Evolutionary conservation across 2,888 invertebrate genomes (phyloP).

Genomic region (Orthosia gothica): DNA sequence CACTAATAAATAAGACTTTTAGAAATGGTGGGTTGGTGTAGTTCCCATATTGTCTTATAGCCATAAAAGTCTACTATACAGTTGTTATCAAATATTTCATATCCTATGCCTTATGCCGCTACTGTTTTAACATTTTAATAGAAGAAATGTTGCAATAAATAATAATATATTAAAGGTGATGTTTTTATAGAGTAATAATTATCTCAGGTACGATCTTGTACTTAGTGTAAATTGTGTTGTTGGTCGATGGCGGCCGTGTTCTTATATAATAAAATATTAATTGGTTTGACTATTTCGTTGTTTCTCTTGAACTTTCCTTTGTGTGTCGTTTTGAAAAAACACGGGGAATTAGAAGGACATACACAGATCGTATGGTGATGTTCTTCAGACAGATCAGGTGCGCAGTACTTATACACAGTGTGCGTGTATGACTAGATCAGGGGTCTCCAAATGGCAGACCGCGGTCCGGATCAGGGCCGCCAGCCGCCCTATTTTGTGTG

Average conservation of each 20-base stretch:
- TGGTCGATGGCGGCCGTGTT: not conserved
- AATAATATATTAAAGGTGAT: constrained; percentile 15
- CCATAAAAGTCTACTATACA: too few relatives aligned
- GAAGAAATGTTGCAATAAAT: not conserved
- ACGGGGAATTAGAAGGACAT: too few relatives aligned
- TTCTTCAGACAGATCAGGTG: too few relatives aligned
- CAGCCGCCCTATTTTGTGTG: too few relatives aligned
- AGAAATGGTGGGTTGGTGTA: not conserved
- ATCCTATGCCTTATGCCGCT: not conserved
- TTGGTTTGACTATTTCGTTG: not conserved
- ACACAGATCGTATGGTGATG: too few relatives aligned
- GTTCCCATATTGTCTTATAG: not conserved
- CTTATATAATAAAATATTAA: constrained; percentile 22
- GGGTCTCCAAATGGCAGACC: too few relatives aligned
- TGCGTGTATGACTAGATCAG: too few relatives aligned
- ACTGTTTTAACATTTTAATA: not conserved
- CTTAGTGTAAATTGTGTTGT: not conserved
- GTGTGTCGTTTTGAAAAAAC: too few relatives aligned
- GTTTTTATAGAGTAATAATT: not conserved
- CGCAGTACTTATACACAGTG: too few relatives aligned
- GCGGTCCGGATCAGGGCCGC: too few relatives aligned
- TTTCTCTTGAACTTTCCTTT: not conserved
- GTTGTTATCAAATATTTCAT: not conserved
- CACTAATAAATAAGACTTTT: too few relatives aligned
- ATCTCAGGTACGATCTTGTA: constrained; percentile 8